Conservation (phyloP, 2,797 vertebrate species). For the Bothrops alternatus region DNA sequence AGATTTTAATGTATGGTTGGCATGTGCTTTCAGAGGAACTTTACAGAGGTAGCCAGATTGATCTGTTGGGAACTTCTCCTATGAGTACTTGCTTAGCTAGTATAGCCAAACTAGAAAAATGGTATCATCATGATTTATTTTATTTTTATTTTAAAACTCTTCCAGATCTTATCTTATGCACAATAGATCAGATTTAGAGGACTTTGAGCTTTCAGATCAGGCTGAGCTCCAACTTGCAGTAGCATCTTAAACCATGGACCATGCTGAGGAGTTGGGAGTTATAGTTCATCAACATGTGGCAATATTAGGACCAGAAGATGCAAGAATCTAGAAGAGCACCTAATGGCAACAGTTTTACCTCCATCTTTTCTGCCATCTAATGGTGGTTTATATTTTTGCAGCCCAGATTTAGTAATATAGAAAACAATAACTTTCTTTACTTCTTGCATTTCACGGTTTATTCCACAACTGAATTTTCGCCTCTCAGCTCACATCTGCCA, state of each 20-base stretch:
- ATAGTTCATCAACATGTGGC: not conserved
- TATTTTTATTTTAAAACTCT: not conserved
- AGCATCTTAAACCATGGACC: not conserved
- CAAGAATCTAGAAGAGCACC: not conserved
- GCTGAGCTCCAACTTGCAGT: not conserved
- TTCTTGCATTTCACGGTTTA: not conserved
- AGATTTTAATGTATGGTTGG: not conserved
- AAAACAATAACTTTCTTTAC: not conserved
- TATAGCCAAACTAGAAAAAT: not conserved
- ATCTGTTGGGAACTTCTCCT: not conserved
- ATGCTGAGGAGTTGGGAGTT: not conserved
- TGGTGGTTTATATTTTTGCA: not conserved
- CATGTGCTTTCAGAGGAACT: not conserved
- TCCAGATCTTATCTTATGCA: not conserved
- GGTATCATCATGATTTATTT: not conserved
- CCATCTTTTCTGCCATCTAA: not conserved
- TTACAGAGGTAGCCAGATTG: not conserved
- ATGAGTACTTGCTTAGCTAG: not conserved
- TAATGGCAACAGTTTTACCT: not conserved
- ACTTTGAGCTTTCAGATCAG: not conserved
- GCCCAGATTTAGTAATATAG: not conserved
- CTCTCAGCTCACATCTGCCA: not conserved
- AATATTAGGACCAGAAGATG: not conserved
- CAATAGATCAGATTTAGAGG: not conserved
- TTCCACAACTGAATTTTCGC: not conserved